Conservation (phyloP, 2,797 vertebrate species). For the Phalanger gymnotis region DNA sequence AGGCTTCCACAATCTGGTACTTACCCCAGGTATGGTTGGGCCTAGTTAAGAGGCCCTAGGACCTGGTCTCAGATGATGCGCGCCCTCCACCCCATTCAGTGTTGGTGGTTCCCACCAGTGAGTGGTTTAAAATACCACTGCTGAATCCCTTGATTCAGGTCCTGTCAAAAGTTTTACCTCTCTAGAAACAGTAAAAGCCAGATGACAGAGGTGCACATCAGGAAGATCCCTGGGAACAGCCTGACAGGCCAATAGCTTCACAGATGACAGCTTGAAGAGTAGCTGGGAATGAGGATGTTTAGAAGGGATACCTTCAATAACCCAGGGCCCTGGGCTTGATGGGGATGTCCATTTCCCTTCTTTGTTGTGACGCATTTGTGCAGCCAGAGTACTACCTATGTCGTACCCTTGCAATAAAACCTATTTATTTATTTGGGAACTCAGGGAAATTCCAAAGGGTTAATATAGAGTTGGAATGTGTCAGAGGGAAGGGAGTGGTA, state of each 20-base stretch:
- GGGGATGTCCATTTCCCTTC: slow-evolving; percentile 22
- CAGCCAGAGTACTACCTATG: neutral
- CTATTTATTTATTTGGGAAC: neutral
- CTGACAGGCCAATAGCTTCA: neutral
- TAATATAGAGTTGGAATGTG: neutral
- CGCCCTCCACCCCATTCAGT: neutral
- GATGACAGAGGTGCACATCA: neutral
- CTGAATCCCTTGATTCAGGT: neutral
- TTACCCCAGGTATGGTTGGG: neutral
- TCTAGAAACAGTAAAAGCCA: neutral
- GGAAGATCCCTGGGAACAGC: neutral
- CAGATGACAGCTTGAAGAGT: neutral
- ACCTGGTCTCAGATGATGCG: neutral
- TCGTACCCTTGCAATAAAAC: slow-evolving; percentile 16
- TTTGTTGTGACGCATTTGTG: neutral
- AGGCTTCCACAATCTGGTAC: neutral
- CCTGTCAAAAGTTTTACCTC: neutral
- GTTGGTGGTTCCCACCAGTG: neutral
- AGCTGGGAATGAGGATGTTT: slow-evolving; percentile 30
- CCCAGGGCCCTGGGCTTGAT: neutral
- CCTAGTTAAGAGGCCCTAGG: neutral
- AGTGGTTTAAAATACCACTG: neutral
- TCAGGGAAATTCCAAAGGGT: neutral
- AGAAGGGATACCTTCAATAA: neutral
- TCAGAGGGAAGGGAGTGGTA: neutral